Percentiles rank a stretch among this genome's conserved stretches.
These are phyloP conservation scores for Drosophila burlai DNA, from an alignment of 1,140 invertebrate genomes.

Conservation along the genomic window DNA sequence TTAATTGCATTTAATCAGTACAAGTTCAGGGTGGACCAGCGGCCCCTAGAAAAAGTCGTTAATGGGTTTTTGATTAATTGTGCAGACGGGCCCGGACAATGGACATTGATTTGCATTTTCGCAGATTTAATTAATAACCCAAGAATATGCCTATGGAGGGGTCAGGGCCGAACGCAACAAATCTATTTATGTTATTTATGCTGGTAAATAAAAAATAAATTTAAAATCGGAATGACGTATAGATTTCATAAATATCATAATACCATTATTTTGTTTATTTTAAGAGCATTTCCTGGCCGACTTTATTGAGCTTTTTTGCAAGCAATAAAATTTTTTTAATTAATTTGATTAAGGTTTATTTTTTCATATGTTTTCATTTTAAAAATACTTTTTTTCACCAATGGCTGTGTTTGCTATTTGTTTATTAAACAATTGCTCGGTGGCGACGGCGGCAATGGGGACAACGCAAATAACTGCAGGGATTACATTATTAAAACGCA, in stretches of 20 bases:
- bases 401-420: conserved; percentile 32
- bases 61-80: conserved; percentile 67
- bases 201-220: background rate
- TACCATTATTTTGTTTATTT: background rate
- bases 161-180: background rate
- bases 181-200: conserved; percentile 9
- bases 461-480: conserved; percentile 27
- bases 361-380: conserved; percentile 16
- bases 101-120: conserved; percentile 56
- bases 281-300: conserved; percentile 30
- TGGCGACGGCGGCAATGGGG: conserved; percentile 1
- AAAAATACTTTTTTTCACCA: conserved; percentile 3
- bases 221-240: background rate
- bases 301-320: background rate
- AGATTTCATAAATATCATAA: conserved; percentile 9
- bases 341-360: conserved; percentile 55
- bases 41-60: conserved; percentile 44
- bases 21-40: conserved; percentile 32
- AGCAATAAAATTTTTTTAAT: conserved; percentile 47
- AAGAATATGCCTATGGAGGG: conserved; percentile 17
- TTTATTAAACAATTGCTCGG: conserved; percentile 44
- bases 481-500: conserved; percentile 48
- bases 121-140: conserved; percentile 54
- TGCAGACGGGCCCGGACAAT: conserved; percentile 32
- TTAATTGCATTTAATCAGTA: conserved; percentile 73